A percentile compares a stretch with the other conserved stretches of the same genome.
These are phyloP conservation scores for Hippocampus guttulatus DNA, from an alignment of 2,113 vertebrate genomes.

Conservation along the genomic window DNA sequence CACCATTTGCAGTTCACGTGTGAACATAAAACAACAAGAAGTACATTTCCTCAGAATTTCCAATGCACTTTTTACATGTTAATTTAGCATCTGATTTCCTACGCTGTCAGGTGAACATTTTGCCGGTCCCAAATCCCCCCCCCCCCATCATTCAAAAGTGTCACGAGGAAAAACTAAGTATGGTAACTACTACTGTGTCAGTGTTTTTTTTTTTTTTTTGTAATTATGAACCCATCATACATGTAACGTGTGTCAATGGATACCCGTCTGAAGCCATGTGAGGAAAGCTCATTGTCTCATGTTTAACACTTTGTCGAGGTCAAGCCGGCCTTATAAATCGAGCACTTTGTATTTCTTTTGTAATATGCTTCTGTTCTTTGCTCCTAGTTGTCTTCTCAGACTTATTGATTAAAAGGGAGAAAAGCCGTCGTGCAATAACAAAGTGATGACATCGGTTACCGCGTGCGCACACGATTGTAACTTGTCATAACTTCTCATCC, in stretches of 20 bases:
- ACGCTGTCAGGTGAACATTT: neutral
- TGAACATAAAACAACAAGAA: too few relatives aligned
- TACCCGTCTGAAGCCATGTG: conserved; percentile 1
- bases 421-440: neutral
- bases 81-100: neutral
- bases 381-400: neutral
- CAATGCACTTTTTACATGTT: too few relatives aligned
- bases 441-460: neutral
- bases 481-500: neutral
- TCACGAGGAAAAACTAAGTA: neutral
- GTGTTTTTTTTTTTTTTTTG: neutral
- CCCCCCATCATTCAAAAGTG: neutral
- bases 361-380: conserved; percentile 9
- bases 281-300: neutral
- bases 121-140: neutral
- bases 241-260: conserved; percentile 29
- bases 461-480: neutral
- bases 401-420: neutral
- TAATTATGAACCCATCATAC: conserved; percentile 19
- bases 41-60: too few relatives aligned
- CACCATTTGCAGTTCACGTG: too few relatives aligned
- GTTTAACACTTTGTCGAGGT: neutral
- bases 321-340: neutral
- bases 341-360: conserved; percentile 14
- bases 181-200: neutral